phyloP scores from a whole-genome alignment of 2,797 vertebrate species.

The Sebastes minor region DNA sequence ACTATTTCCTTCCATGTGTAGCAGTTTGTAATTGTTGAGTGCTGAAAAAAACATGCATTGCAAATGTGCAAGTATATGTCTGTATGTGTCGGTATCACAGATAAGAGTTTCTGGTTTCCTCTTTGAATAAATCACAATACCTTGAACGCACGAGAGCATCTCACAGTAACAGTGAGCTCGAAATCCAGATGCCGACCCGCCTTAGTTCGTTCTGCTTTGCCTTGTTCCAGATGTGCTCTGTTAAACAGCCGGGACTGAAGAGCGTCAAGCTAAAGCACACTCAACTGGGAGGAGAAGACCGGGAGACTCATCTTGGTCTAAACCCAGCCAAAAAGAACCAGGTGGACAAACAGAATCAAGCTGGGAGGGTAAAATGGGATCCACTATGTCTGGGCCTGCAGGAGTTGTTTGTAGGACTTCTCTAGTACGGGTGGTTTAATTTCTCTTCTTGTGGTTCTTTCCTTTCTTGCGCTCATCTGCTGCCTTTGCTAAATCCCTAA shows the following conservation, averaged over 20 bases:
- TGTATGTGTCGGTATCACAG: neutral
- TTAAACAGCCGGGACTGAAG: slow-evolving; percentile 30
- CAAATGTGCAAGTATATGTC: slow-evolving; percentile 16
- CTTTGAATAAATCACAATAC: slow-evolving; percentile 48
- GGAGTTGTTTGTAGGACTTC: slow-evolving; percentile 64
- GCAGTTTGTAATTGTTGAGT: neutral
- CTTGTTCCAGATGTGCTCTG: slow-evolving; percentile 73
- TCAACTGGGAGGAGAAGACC: slow-evolving; percentile 30
- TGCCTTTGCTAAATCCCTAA: slow-evolving; percentile 49
- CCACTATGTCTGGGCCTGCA: slow-evolving; percentile 61
- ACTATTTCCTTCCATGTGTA: neutral
- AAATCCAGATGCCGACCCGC: slow-evolving; percentile 44
- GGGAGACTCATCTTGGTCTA: slow-evolving; percentile 21
- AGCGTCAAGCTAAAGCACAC: slow-evolving; percentile 30
- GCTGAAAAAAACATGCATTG: neutral
- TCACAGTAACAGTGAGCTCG: slow-evolving; percentile 21
- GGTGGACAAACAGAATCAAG: slow-evolving; percentile 74
- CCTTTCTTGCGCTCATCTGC: slow-evolving; percentile 44
- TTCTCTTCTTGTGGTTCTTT: slow-evolving; percentile 63
- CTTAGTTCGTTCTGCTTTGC: slow-evolving; percentile 45
- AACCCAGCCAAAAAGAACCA: slow-evolving; percentile 66
- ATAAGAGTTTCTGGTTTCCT: slow-evolving; percentile 32
- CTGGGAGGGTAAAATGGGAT: slow-evolving; percentile 41
- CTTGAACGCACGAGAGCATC: slow-evolving; percentile 43
- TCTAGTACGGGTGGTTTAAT: slow-evolving; percentile 53